Evolutionary conservation across 2,113 vertebrate species (phyloP), one percentile per base, ranked within the genome.

Genomic region (Tachysurus fulvidraco): DNA sequence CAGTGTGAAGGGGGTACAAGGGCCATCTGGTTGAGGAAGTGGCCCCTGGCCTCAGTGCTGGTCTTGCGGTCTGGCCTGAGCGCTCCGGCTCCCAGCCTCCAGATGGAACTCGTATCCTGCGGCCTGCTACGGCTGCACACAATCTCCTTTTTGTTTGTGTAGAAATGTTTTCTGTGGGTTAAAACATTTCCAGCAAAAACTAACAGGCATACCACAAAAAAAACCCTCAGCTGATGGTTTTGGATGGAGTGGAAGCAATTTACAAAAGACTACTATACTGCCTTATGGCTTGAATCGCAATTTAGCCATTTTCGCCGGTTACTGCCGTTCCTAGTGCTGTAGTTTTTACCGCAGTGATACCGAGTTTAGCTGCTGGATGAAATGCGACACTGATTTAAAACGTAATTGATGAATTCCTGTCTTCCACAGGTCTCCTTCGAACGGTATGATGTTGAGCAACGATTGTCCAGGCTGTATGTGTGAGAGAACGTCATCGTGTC

Each of bases 71-170:
- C 79, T 74, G 62, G 82, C 82, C 81, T 84, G 62, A 59, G 78
- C 23, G 30, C 91, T 87, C 83, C 54, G 73, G 92, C 92, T 92
- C 89, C 84, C 90, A 83, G 92, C 91, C 92, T 93, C 94, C 93
- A 95, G 92, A 94, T 95, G 94, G 94, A 93, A 92, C 57, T 88
- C 59, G 71, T 90, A 91, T 93, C 94, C 94, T 91, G 90, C 89
- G 91, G 94, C 91, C 90, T 88, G 92, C 92, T 91, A 87, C 92
- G 93, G 92, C 93, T 90, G 90, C 92, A 57, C 77, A 69, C 77
- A 86, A 69, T 36, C n/a, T 67, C 84, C 25, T 80, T 55, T 85
- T 23, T 41, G 59, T 79, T 79, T 74, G 57, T 60, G 25, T 41
- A 76, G 16, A 65, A 83, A 65, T 28, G 13, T 9, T 86, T 86